phyloP scores from a whole-genome alignment of 1,140 invertebrate genomes.

The Papilio helenus region DNA sequence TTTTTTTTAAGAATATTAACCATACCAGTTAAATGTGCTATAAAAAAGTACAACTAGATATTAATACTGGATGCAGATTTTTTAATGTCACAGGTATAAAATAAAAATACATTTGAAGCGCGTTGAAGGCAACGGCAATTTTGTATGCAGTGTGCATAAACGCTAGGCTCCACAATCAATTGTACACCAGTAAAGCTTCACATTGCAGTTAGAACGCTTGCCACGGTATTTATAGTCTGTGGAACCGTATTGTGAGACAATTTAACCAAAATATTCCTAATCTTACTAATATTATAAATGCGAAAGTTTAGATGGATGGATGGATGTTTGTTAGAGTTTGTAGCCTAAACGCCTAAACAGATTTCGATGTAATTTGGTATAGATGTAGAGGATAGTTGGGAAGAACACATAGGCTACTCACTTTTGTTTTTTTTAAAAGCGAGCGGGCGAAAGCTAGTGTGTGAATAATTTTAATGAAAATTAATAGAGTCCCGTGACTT shows the following conservation, averaged over 20 bases:
- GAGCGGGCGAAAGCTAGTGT: too few relatives aligned
- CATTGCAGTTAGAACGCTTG: conserved; percentile 34
- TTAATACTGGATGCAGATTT: neutral
- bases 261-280: neutral
- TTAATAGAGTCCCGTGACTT: neutral
- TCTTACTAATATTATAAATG: too few relatives aligned
- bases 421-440: too few relatives aligned
- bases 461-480: neutral
- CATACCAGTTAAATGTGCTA: too few relatives aligned
- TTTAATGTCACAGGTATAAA: neutral
- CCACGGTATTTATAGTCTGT: conserved; percentile 22
- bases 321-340: too few relatives aligned
- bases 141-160: conserved; percentile 38
- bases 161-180: conserved; percentile 35
- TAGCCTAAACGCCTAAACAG: too few relatives aligned
- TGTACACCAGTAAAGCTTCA: conserved; percentile 36
- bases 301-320: too few relatives aligned
- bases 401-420: too few relatives aligned
- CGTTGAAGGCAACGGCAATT: conserved; percentile 29
- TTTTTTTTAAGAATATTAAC: too few relatives aligned
- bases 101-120: conserved; percentile 27
- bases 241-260: conserved; percentile 29
- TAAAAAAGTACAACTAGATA: neutral
- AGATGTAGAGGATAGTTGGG: too few relatives aligned
- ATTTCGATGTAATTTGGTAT: too few relatives aligned